Conservation (phyloP, 2,797 vertebrate genomes). For the Megaceryle alcyon region DNA sequence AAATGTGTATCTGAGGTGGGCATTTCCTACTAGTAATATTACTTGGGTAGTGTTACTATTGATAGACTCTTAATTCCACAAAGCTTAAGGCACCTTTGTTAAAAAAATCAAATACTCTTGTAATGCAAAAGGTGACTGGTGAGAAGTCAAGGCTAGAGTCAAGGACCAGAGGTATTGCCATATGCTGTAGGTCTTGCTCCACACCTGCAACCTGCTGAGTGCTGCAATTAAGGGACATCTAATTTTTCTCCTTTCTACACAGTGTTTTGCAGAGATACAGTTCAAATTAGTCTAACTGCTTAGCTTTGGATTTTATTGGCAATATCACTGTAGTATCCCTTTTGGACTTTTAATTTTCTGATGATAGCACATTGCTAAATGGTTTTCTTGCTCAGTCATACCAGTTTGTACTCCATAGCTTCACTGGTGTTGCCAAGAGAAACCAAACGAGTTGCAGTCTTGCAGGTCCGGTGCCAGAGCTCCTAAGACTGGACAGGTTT, state of each 20-base stretch:
- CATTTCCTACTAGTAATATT: not conserved
- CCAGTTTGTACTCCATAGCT: not conserved
- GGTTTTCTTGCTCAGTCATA: not conserved
- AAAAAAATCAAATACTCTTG: not conserved
- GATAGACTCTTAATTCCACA: not conserved
- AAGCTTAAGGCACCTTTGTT: not conserved
- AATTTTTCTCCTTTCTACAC: not conserved
- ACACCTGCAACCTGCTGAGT: not conserved
- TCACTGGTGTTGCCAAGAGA: not conserved
- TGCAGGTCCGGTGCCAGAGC: not conserved
- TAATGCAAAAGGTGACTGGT: not conserved
- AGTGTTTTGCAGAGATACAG: not conserved
- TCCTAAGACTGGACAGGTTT: not conserved
- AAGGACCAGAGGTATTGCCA: not conserved
- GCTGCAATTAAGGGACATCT: not conserved
- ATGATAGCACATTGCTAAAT: not conserved
- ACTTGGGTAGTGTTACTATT: not conserved
- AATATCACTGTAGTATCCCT: not conserved
- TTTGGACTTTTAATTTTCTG: not conserved
- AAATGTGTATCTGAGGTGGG: not conserved
- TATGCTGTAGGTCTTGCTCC: not conserved
- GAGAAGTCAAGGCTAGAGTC: not conserved
- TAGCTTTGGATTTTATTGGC: not conserved
- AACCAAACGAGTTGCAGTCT: not conserved
- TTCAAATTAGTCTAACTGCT: not conserved